phyloP scores from a whole-genome alignment of 2,888 invertebrate species.

The Chaetogeoica ovagalla region DNA sequence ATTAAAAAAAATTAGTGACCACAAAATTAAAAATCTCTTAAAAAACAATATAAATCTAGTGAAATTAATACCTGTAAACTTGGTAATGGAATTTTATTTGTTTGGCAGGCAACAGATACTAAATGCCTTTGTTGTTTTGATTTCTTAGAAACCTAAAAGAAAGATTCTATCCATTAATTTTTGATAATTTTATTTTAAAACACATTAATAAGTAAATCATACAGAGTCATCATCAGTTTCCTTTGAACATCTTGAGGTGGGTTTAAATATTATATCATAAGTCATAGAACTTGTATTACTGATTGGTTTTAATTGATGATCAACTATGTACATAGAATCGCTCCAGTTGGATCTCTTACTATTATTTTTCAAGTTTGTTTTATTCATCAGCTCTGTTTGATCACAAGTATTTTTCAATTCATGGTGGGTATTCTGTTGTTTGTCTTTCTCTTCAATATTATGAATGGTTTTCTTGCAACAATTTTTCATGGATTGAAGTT shows the following conservation, averaged over 20 bases:
- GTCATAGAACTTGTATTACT: slow-evolving; percentile 18
- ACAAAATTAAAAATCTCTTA: background rate
- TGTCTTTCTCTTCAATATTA: slow-evolving; percentile 4
- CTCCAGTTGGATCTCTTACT: background rate
- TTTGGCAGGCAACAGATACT: slow-evolving; percentile 28
- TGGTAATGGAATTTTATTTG: slow-evolving; percentile 5
- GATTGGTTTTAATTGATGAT: slow-evolving; percentile 17
- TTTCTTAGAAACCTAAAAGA: slow-evolving; percentile 12
- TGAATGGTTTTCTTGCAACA: slow-evolving; percentile 28
- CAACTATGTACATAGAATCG: background rate
- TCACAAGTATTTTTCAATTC: background rate
- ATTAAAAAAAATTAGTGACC: background rate
- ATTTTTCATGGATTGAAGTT: slow-evolving; percentile 32
- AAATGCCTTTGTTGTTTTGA: slow-evolving; percentile 11
- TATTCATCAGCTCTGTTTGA: background rate
- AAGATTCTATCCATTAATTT: background rate
- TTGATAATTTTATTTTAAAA: background rate
- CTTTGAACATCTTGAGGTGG: slow-evolving; percentile 1
- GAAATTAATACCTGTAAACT: slow-evolving; percentile 39
- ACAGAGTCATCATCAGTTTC: slow-evolving; percentile 12
- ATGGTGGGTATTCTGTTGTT: background rate
- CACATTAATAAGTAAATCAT: background rate
- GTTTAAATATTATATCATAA: slow-evolving; percentile 47
- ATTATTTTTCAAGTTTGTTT: background rate
- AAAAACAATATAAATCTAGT: background rate